A percentile compares a stretch with the other conserved stretches of the same genome.
phyloP scores from a whole-genome alignment of 35 echinoderm and acorn worm genomes.

The Patiria miniata region DNA sequence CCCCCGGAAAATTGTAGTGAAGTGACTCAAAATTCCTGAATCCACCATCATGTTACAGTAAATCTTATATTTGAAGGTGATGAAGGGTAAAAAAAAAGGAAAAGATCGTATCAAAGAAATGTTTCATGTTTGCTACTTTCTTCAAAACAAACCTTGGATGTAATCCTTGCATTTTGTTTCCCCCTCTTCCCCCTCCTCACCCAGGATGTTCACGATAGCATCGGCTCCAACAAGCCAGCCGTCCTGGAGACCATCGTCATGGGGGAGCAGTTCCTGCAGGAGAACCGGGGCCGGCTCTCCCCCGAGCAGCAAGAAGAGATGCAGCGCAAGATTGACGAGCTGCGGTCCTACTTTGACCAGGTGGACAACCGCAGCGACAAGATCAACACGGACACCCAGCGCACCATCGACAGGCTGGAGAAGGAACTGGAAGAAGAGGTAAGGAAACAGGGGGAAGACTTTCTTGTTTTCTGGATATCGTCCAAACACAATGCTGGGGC shows the following conservation, averaged over 20 bases:
- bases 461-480: too few species aligned
- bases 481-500: too few species aligned
- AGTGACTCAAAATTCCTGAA: too few species aligned
- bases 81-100: too few species aligned
- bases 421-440: slow-evolving; percentile 87
- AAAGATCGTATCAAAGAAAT: too few species aligned
- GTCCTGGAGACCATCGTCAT: slow-evolving; percentile 86
- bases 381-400: slow-evolving; percentile 80
- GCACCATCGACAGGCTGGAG: slow-evolving; percentile 74
- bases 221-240: slow-evolving; percentile 81
- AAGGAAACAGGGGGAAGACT: too few species aligned
- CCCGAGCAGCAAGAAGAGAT: slow-evolving; percentile 83
- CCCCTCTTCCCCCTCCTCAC: not conserved
- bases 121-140: too few species aligned
- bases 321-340: slow-evolving; percentile 90
- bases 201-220: slow-evolving; percentile 83
- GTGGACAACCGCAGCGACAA: slow-evolving; percentile 60
- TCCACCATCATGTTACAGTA: too few species aligned
- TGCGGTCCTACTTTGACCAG: slow-evolving; percentile 81
- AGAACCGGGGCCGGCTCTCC: slow-evolving; percentile 73
- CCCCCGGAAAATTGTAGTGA: too few species aligned
- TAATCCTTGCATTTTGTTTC: not conserved
- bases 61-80: too few species aligned
- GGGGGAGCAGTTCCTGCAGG: slow-evolving; percentile 87
- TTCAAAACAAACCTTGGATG: too few species aligned